These are phyloP conservation scores for Fregata magnificens DNA, from an alignment of 2,113 vertebrate species.

Conservation along the genomic window DNA sequence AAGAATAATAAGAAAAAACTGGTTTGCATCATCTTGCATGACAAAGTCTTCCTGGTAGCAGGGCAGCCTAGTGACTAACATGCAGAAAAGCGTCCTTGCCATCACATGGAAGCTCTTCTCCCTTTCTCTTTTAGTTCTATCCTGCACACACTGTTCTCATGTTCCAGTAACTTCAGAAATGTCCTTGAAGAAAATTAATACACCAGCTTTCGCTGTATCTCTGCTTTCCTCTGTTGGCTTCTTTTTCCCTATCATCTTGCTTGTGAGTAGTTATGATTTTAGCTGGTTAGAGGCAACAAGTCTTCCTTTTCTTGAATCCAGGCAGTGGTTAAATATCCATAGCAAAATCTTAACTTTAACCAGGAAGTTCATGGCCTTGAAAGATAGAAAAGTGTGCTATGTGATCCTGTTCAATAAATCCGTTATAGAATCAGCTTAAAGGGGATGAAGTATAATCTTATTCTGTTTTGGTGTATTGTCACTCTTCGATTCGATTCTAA, in stretches of 20 bases:
- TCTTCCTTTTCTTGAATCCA: background rate
- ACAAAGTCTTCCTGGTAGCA: background rate
- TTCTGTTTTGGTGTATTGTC: background rate
- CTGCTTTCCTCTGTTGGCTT: background rate
- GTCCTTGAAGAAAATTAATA: background rate
- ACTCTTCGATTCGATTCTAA: background rate
- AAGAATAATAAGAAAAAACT: background rate
- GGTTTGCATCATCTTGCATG: background rate
- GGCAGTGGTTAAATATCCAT: background rate
- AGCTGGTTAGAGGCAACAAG: background rate
- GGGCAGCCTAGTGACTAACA: background rate
- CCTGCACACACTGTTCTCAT: background rate
- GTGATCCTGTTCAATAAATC: background rate
- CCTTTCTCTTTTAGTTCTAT: background rate
- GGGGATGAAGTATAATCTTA: background rate
- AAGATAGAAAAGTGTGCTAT: background rate
- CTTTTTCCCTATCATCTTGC: background rate
- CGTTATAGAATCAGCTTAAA: background rate
- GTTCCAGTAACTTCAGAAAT: background rate
- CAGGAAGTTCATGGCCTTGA: background rate
- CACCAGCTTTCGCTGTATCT: background rate
- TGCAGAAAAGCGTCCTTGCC: rapidly evolving
- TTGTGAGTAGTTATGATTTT: background rate
- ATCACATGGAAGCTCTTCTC: background rate
- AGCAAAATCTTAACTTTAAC: background rate